Percentiles rank a stretch among this genome's conserved stretches.
Evolutionary conservation across 2,888 invertebrate species (phyloP).

Genomic region (Epinotia brunnichana): DNA sequence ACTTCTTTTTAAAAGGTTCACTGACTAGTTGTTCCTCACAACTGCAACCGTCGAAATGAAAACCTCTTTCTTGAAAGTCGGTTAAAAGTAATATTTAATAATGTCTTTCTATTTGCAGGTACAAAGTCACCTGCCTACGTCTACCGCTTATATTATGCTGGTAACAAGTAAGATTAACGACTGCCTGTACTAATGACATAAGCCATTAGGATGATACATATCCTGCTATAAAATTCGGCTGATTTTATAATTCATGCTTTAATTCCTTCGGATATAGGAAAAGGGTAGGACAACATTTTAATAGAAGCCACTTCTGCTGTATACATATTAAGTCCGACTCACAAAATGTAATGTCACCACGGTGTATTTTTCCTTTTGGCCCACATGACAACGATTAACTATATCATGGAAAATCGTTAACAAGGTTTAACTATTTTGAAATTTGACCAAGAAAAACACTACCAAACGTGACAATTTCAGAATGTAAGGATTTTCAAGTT

Average conservation of each 20-base stretch:
- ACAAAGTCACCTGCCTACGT: constrained; percentile 20
- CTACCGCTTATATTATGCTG: not conserved
- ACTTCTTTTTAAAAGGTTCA: too few relatives aligned
- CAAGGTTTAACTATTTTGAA: too few relatives aligned
- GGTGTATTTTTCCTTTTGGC: too few relatives aligned
- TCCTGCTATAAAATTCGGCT: constrained; percentile 11
- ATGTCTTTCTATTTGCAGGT: constrained; percentile 14
- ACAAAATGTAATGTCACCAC: too few relatives aligned
- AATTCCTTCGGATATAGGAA: not conserved
- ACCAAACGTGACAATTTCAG: too few relatives aligned
- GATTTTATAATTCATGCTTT: not conserved
- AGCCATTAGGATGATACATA: constrained; percentile 19
- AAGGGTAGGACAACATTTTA: not conserved
- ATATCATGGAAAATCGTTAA: too few relatives aligned
- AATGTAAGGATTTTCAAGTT: too few relatives aligned
- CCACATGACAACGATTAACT: too few relatives aligned
- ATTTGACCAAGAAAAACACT: too few relatives aligned
- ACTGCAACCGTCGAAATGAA: too few relatives aligned
- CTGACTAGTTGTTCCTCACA: too few relatives aligned
- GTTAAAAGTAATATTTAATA: not conserved
- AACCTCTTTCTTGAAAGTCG: not conserved
- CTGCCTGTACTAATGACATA: constrained; percentile 24
- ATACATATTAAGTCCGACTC: too few relatives aligned
- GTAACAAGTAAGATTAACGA: constrained; percentile 27
- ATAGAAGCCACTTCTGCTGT: not conserved